A percentile compares a stretch with the other conserved stretches of the same genome.
phyloP scores from a whole-genome alignment of 2,113 vertebrate genomes.

The Vanacampus margaritifer region DNA sequence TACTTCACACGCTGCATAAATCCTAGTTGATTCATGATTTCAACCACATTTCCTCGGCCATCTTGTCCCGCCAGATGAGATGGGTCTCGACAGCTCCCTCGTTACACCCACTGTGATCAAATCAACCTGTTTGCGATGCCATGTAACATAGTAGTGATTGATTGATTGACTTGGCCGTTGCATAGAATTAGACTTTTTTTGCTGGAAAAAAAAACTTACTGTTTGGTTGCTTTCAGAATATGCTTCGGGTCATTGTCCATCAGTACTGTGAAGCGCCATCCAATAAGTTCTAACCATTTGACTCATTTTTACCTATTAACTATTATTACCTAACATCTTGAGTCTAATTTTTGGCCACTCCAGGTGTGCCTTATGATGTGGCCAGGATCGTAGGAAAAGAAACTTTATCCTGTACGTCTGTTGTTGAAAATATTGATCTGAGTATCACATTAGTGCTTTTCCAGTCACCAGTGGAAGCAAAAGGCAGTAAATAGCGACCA shows the following conservation, averaged over 20 bases:
- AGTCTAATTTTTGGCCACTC: no score
- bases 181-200: no score
- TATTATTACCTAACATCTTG: no score
- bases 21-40: slow-evolving; percentile 41
- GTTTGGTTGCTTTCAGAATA: no score
- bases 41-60: slow-evolving; percentile 28
- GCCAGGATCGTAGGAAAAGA: no score
- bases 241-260: no score
- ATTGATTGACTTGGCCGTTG: no score
- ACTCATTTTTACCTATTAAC: background rate
- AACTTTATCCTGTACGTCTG: background rate
- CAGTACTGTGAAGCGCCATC: no score
- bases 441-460: background rate
- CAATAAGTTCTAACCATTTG: no score
- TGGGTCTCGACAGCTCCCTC: slow-evolving; percentile 49
- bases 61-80: slow-evolving; percentile 33
- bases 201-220: no score
- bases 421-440: background rate
- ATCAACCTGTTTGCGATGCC: slow-evolving; percentile 32
- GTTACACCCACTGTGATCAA: slow-evolving; percentile 50
- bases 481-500: background rate
- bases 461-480: background rate
- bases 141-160: background rate
- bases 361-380: background rate
- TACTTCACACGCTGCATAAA: background rate